phyloP scores from a whole-genome alignment of 1,140 invertebrate genomes.

The Hydropsyche tenuis region DNA sequence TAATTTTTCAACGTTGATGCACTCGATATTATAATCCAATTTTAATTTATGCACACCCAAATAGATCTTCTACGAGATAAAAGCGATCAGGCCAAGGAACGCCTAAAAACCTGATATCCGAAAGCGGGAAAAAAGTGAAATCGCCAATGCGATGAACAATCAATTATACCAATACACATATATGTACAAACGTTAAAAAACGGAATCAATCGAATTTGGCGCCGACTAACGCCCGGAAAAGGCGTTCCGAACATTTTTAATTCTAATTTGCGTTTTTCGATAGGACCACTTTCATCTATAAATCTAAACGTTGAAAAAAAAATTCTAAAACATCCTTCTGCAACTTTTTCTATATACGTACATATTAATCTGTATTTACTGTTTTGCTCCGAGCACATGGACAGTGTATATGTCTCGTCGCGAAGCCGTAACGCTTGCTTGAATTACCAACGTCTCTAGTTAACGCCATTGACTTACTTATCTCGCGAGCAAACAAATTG shows the following conservation, averaged over 20 bases:
- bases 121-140: slow-evolving; percentile 15
- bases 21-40: neutral
- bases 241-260: neutral
- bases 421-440: neutral
- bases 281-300: too few species aligned
- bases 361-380: too few species aligned
- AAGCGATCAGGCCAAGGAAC: too few species aligned
- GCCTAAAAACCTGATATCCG: neutral
- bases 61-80: neutral
- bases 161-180: too few species aligned
- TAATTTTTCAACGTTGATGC: too few species aligned
- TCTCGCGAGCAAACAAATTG: neutral
- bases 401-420: too few species aligned
- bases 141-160: neutral
- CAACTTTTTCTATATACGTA: too few species aligned
- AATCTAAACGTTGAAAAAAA: too few species aligned
- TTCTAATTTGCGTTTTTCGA: too few species aligned
- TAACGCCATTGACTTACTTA: slow-evolving; percentile 8
- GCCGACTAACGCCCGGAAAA: neutral
- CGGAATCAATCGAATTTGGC: neutral
- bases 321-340: too few species aligned
- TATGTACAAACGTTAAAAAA: neutral
- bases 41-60: slow-evolving; percentile 7
- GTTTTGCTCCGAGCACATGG: neutral
- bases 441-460: neutral